Percentiles rank a stretch among this genome's conserved stretches.
Evolutionary conservation across 2,888 invertebrate genomes (phyloP).

Genomic region (Strigamia transsilvanica): DNA sequence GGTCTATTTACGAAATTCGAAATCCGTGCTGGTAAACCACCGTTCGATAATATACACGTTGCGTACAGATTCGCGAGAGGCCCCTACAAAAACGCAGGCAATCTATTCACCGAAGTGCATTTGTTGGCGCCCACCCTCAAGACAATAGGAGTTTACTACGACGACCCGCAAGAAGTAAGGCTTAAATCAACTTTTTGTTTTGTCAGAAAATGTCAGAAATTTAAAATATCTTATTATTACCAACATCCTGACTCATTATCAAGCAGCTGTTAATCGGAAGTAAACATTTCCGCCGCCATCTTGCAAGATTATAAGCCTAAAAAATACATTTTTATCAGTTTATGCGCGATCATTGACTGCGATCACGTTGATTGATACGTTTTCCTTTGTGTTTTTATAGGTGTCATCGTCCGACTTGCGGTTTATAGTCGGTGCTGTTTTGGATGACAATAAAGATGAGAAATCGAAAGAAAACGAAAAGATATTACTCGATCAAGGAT

Average conservation of each 20-base stretch:
- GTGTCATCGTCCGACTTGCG: constrained; percentile 62
- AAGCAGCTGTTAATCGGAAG: constrained; percentile 29
- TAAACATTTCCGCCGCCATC: constrained; percentile 17
- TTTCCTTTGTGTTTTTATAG: constrained; percentile 58
- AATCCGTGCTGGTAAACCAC: constrained; percentile 64
- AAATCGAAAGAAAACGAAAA: constrained; percentile 58
- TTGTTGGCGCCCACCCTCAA: constrained; percentile 62
- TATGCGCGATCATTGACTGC: not conserved
- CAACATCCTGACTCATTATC: not conserved
- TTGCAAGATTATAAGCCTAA: not conserved
- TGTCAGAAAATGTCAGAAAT: not conserved
- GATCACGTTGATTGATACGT: not conserved
- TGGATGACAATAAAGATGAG: constrained; percentile 60
- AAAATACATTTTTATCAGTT: not conserved
- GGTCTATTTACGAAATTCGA: constrained; percentile 62
- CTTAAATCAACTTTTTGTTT: not conserved
- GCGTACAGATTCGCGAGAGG: constrained; percentile 66
- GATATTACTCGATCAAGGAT: constrained; percentile 62
- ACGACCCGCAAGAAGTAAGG: constrained; percentile 64
- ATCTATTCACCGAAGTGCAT: constrained; percentile 64
- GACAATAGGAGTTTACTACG: constrained; percentile 66
- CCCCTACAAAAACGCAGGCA: constrained; percentile 64
- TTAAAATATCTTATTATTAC: not conserved
- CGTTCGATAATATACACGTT: constrained; percentile 61
- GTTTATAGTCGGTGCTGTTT: constrained; percentile 64